These are phyloP conservation scores for Lytechinus pictus DNA, from an alignment of 35 echinoderm and acorn worm species.

Conservation along the genomic window DNA sequence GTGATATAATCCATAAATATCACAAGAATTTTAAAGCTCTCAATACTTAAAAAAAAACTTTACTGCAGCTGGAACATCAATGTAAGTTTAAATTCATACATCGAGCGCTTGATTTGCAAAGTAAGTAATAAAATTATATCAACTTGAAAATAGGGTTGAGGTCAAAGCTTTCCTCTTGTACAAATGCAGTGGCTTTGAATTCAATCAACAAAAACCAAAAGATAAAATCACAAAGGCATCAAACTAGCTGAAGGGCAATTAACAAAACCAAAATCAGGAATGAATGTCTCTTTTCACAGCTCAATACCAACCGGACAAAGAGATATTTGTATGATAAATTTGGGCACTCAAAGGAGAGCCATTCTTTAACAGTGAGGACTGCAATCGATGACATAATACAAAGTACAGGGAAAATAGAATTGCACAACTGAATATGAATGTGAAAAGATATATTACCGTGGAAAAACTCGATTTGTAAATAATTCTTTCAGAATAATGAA, in stretches of 20 bases:
- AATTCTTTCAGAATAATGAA: neutral
- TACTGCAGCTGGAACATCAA: no score
- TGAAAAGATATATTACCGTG: no score
- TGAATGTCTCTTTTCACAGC: neutral
- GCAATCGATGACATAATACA: conserved; percentile 18
- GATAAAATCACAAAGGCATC: conserved; percentile 3
- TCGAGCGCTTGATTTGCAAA: no score
- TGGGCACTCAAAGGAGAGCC: neutral
- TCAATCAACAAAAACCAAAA: neutral
- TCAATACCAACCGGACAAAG: neutral
- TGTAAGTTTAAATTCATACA: no score
- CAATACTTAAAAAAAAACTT: no score
- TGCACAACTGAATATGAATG: neutral
- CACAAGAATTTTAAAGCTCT: no score
- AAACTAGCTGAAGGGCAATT: neutral
- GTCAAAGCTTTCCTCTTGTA: neutral
- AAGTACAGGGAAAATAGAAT: neutral
- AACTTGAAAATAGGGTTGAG: neutral
- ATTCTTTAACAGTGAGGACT: neutral
- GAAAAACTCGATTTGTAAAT: neutral
- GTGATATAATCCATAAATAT: no score
- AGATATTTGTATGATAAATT: neutral
- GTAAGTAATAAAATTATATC: no score
- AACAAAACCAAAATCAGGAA: neutral
- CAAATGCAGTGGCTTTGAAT: neutral